phyloP scores from a whole-genome alignment of 53 echinoderm and acorn worm species.

The Echinarachnius parma region DNA sequence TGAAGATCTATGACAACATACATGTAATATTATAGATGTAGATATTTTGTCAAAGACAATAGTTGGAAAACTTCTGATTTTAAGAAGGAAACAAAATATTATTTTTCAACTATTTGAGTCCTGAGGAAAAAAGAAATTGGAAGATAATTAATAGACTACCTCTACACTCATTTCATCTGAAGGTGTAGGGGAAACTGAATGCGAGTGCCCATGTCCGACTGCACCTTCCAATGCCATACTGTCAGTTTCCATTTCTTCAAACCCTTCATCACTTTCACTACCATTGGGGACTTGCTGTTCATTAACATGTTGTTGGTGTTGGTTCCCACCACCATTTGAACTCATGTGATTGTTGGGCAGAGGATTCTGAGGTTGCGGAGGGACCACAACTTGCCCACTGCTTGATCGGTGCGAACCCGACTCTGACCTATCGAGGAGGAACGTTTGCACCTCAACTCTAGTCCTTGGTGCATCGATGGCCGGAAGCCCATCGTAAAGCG shows the following conservation, averaged over 20 bases:
- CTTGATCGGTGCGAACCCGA: slow-evolving; percentile 35
- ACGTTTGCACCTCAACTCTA: slow-evolving; percentile 64
- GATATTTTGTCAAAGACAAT: no score
- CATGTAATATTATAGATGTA: no score
- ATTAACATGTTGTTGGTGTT: not conserved
- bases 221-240: slow-evolving; percentile 36
- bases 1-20: no score
- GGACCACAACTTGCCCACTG: slow-evolving; percentile 4
- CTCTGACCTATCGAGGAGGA: slow-evolving; percentile 70
- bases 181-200: slow-evolving; percentile 17
- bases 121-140: not conserved
- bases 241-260: slow-evolving; percentile 41
- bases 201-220: slow-evolving; percentile 34
- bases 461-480: slow-evolving; percentile 16
- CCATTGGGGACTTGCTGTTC: slow-evolving; percentile 11
- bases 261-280: slow-evolving; percentile 43
- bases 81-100: no score
- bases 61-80: no score
- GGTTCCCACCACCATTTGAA: not conserved
- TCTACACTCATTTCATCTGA: slow-evolving; percentile 33
- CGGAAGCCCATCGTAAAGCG: slow-evolving; percentile 49
- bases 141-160: not conserved
- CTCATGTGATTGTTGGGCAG: not conserved
- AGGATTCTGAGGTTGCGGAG: slow-evolving; percentile 10
- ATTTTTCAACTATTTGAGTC: not conserved